phyloP scores from a whole-genome alignment of 2,113 vertebrate species.

The Erythrocercus mccallii region DNA sequence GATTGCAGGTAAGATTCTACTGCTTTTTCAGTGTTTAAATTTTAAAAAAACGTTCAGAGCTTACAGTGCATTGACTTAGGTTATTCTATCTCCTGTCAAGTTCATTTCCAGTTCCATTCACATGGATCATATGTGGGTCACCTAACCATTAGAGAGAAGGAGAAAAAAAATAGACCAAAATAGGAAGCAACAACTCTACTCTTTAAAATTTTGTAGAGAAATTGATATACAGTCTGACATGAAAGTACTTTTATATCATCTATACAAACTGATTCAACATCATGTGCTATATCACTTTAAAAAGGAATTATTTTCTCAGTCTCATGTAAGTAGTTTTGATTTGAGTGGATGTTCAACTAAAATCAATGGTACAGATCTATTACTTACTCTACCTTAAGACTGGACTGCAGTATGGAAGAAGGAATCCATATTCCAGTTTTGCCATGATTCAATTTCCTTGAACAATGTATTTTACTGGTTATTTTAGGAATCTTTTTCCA shows the following conservation, averaged over 20 bases:
- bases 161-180: background rate
- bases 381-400: background rate
- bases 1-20: background rate
- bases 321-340: background rate
- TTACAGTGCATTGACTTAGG: background rate
- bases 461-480: background rate
- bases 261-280: background rate
- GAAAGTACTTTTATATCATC: background rate
- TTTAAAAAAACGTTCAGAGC: background rate
- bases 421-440: background rate
- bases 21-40: fast-evolving
- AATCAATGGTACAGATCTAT: background rate
- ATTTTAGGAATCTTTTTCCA: background rate
- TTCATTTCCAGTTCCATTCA: background rate
- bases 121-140: background rate
- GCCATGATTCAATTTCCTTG: background rate
- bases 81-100: background rate
- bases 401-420: background rate
- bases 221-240: background rate
- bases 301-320: background rate
- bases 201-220: background rate
- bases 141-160: background rate
- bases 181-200: background rate
- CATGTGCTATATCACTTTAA: background rate
- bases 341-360: fast-evolving